Percentiles rank a stretch among this genome's conserved stretches.
phyloP scores from a whole-genome alignment of 2,888 invertebrate species.

The Campoplex nolae region DNA sequence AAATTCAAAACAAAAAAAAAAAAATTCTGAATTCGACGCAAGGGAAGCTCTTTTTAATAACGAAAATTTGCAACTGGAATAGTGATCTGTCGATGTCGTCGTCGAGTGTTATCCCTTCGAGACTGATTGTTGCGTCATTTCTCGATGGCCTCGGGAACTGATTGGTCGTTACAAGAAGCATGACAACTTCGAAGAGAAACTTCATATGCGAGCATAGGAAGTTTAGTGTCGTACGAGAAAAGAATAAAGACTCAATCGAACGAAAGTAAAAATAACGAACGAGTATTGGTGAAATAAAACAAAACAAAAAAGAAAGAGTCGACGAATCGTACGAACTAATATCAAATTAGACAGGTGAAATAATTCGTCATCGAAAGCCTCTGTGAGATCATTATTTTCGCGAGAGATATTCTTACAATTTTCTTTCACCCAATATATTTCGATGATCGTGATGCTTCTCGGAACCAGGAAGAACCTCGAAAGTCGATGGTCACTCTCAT shows the following conservation, averaged over 20 bases:
- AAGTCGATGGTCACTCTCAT: conserved; percentile 43
- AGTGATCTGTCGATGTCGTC: conserved; percentile 43
- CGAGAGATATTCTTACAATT: conserved; percentile 20
- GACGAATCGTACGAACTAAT: too few relatives aligned
- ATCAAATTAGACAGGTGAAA: not conserved
- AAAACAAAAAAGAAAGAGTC: not conserved
- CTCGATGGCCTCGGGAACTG: conserved; percentile 59
- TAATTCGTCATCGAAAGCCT: conserved; percentile 7
- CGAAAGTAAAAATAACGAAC: not conserved
- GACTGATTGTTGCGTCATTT: conserved; percentile 62
- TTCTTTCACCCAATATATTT: not conserved
- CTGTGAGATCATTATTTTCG: conserved; percentile 1
- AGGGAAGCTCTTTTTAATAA: not conserved
- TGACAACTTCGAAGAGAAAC: conserved; percentile 32
- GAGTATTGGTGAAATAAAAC: not conserved
- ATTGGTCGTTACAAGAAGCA: conserved; percentile 37
- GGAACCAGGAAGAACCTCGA: conserved; percentile 59
- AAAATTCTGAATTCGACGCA: not conserved
- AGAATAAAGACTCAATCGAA: not conserved
- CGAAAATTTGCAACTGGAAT: conserved; percentile 37
- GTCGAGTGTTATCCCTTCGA: conserved; percentile 60
- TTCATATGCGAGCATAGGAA: conserved; percentile 24
- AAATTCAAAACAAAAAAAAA: not conserved
- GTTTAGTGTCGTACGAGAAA: conserved; percentile 14
- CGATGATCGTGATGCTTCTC: conserved; percentile 54